Evolutionary conservation across 1,140 invertebrate genomes (phyloP).

Genomic region (Drosophila pectinifera): DNA sequence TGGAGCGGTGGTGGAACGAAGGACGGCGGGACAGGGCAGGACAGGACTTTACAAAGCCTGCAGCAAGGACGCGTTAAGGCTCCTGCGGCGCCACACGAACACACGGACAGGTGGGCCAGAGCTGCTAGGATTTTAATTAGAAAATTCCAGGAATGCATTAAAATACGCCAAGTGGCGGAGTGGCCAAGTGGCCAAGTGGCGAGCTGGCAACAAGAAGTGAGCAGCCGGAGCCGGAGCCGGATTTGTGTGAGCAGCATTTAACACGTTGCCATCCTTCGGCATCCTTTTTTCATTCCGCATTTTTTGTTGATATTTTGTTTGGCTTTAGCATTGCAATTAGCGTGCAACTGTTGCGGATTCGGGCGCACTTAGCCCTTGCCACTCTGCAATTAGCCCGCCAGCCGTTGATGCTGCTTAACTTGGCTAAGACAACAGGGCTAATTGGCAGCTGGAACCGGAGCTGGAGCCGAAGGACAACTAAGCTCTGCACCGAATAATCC

Average conservation of each 20-base stretch:
- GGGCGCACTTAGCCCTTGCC: conserved; percentile 51
- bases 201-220: conserved; percentile 12
- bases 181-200: conserved; percentile 7
- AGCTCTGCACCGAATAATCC: conserved; percentile 12
- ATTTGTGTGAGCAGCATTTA: conserved; percentile 71
- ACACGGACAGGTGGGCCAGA: conserved; percentile 53
- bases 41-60: conserved; percentile 35
- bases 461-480: conserved; percentile 11
- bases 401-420: conserved; percentile 62
- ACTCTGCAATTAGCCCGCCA: conserved; percentile 67
- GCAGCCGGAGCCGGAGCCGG: conserved; percentile 28
- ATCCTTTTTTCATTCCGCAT: conserved; percentile 26
- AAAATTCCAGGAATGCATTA: conserved; percentile 79
- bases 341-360: conserved; percentile 55
- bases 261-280: conserved; percentile 47
- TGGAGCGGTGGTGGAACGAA: background rate
- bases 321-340: conserved; percentile 80
- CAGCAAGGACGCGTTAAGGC: conserved; percentile 54
- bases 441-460: conserved; percentile 41
- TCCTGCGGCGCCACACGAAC: conserved; percentile 35
- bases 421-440: conserved; percentile 64
- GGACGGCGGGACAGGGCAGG: conserved; percentile 1
- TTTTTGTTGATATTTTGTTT: conserved; percentile 66
- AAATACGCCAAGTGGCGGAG: conserved; percentile 69
- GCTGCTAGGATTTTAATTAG: conserved; percentile 78